A percentile compares a stretch with the other conserved stretches of the same genome.
Evolutionary conservation across 2,797 vertebrate species (phyloP).

Genomic region (Okamejei kenojei): DNA sequence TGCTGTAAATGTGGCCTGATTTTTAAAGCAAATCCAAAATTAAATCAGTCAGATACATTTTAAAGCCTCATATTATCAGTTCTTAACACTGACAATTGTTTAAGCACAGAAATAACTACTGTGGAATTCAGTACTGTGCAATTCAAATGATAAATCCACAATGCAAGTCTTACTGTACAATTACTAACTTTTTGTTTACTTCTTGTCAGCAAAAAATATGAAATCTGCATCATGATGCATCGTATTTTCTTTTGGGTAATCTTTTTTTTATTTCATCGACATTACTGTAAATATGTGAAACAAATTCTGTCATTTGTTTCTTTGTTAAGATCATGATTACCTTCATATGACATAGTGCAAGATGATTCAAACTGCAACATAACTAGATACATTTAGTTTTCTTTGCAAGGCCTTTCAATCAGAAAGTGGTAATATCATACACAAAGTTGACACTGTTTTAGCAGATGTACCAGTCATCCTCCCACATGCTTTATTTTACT

Average conservation of each 20-base stretch:
- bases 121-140: neutral
- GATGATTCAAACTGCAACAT: neutral
- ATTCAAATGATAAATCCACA: neutral
- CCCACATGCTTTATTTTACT: neutral
- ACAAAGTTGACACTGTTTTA: neutral
- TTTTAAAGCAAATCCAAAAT: neutral
- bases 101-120: neutral
- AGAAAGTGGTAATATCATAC: neutral
- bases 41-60: neutral
- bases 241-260: neutral
- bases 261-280: neutral
- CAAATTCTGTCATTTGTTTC: neutral
- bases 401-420: neutral
- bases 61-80: neutral
- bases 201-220: neutral
- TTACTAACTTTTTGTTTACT: slow-evolving; percentile 1
- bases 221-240: neutral
- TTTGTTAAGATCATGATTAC: neutral
- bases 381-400: neutral
- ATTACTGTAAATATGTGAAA: neutral
- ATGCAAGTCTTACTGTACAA: neutral
- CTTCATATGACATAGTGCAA: neutral
- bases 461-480: neutral
- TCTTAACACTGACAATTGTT: neutral
- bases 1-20: neutral